Evolutionary conservation across 2,888 invertebrate genomes (phyloP), one percentile per base, ranked within the genome.

Genomic region (Callyntrura sp.): DNA sequence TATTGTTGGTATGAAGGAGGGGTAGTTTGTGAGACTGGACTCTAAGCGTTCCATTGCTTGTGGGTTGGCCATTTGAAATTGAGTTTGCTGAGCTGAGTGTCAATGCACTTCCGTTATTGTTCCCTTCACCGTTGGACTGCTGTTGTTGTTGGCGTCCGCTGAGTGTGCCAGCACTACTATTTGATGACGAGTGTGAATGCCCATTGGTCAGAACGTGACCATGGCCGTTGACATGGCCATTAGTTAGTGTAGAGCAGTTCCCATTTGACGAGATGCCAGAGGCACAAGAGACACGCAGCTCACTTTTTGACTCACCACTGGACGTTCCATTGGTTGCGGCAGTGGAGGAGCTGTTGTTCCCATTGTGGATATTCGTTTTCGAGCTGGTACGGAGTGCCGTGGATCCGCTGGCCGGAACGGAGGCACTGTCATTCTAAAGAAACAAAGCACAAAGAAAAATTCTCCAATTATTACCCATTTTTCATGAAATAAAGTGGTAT

Each of bases 11-110:
- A 85, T 93, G 93, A 82, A 93, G 93, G 51, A 93, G 87, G 68
- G 93, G 93, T 84, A 93, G 90, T 92, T 93, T 93, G 85, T 93
- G 93, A 78, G 93, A 91, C 90, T 93, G 93, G 85, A 93, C 93
- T 81, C 93, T 90, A 85, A 93, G 93, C 88, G 93, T 92, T 83
- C 93, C 93, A 85, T 92, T 92, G 60, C 88, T 90, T 25, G 93
- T 91, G 51, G 92, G 87, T 88, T 92, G 92, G 81, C 92, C 92
- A 90, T 91, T 92, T 81, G 91, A 90, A 78, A 91, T 76, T 51
- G 91, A 90, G 79, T 92, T 93, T 88, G 92, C 91, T 87, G 93
- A 90, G 88, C 92, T 92, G 86, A 93, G 92, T 89, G 93, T 91
- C 85, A 92, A 89, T 57, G 92, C 91, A 78, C 92, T 92, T 55